Percentiles rank a stretch among this genome's conserved stretches.
These are phyloP conservation scores for Leucophora obtusa DNA, from an alignment of 2,888 invertebrate genomes.

Conservation along the genomic window DNA sequence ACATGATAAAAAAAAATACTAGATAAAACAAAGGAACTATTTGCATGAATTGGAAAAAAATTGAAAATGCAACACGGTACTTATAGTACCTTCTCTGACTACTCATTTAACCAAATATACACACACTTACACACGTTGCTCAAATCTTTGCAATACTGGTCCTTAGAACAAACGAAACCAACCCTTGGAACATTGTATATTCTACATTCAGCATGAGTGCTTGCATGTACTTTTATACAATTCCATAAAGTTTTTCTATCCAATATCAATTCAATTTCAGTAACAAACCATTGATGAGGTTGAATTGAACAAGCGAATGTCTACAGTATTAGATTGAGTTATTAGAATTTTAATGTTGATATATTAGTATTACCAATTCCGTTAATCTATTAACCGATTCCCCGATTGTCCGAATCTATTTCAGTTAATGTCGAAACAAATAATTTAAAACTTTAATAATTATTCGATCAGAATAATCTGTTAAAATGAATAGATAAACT, in stretches of 20 bases:
- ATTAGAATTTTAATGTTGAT: not conserved
- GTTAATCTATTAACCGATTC: too few species aligned
- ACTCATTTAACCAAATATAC: not conserved
- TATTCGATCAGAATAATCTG: too few species aligned
- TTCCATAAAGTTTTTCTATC: not conserved
- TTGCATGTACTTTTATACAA: not conserved
- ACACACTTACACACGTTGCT: not conserved
- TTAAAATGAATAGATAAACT: too few species aligned
- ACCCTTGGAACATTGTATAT: constrained; percentile 7
- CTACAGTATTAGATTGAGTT: not conserved
- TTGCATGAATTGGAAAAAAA: too few species aligned
- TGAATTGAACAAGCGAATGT: not conserved
- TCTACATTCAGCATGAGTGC: not conserved
- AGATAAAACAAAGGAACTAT: too few species aligned
- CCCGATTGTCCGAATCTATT: too few species aligned
- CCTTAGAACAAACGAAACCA: not conserved
- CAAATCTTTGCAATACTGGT: not conserved
- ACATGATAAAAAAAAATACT: too few species aligned
- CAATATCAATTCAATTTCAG: constrained; percentile 41
- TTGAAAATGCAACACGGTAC: too few species aligned
- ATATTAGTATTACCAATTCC: too few species aligned
- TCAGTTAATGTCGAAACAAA: too few species aligned
- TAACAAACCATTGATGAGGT: constrained; percentile 9
- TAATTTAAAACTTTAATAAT: too few species aligned
- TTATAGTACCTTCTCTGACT: too few species aligned